Conservation (phyloP, 37 sponge, comb jelly and placozoan genomes). For the Chondrosia reniformis region DNA sequence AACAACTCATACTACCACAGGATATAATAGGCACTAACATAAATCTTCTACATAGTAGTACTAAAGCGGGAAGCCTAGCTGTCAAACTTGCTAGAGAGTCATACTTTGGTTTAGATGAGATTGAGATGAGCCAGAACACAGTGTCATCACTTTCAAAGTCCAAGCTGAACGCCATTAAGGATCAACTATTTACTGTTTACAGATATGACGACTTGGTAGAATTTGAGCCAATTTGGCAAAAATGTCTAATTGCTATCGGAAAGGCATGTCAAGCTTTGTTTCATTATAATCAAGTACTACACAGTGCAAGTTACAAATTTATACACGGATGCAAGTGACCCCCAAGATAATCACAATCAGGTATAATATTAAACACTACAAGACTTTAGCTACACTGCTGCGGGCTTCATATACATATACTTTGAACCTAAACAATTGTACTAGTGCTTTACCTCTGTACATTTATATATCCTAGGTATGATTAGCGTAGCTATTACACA, state of each 20-base stretch:
- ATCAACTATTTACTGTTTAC: background rate
- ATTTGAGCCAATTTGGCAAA: slow-evolving; percentile 20
- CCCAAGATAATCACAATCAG: no score
- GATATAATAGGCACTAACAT: background rate
- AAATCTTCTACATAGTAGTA: background rate
- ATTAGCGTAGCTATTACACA: no score
- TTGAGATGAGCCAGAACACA: background rate
- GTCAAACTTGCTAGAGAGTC: background rate
- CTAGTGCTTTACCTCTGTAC: no score
- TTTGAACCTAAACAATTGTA: no score
- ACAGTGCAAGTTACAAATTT: no score
- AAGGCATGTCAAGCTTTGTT: slow-evolving; percentile 14
- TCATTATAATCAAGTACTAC: no score
- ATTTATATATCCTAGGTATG: no score
- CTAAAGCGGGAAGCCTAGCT: slow-evolving; percentile 11
- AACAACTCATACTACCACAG: no score
- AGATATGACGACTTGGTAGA: slow-evolving; percentile 1
- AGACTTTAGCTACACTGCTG: no score
- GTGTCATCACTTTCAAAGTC: background rate
- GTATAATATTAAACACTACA: no score
- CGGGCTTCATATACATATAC: no score
- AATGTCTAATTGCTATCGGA: slow-evolving; percentile 14
- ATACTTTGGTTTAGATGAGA: slow-evolving; percentile 23
- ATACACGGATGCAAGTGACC: no score
- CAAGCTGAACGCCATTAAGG: slow-evolving; percentile 5